Base-by-base conservation (phyloP, 2,888 invertebrate species). In the Antheraea yamamai region DNA sequence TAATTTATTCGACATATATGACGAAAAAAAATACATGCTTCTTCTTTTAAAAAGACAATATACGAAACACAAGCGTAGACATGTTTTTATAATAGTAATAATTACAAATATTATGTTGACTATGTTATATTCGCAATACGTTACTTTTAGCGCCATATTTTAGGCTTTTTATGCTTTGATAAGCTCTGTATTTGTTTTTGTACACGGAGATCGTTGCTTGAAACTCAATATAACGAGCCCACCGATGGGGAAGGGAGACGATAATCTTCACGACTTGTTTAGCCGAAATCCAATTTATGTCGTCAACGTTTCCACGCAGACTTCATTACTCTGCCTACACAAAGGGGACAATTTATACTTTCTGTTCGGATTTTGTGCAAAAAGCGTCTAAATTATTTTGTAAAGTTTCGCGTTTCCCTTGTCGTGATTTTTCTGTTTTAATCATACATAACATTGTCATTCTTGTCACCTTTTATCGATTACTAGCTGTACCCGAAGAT, bases 211-310 rank as follows among this genome's bases (percentile, higher is more conserved):
- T 74, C 35, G 55, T 16, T 66, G 64, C 47, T 39, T 70, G 35
- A 70, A 70, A 70, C 39, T n/a, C 20, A 70, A 70, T 70, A 70
- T 39, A 66, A 66, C 64, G 64, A 66, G 64, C 30, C 30, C 30
- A 14, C 6, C 20, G 39, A 20, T 20, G 39, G 70, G 39, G 71
- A 73, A 75, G 77, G 51, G 68, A 70, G 76, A 66, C 79, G 81
- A 83, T 85, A 85, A 87, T 86, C 83, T 81, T 88, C 89, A 91
- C 89, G 89, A 89, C 87, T 91, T 92, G 91, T 91, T 91, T 91
- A 83, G 85, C 83, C 79, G 77, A 86, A 91, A 93, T 92, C 89
- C 89, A 92, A 93, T 92, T 92, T 92, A 82, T 77, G 75, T 76
- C 84, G 83, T 20, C 70, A 39, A 39, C 70, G 70, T 70, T 70